phyloP scores from a whole-genome alignment of 2,113 vertebrate species.

The Gymnogyps californianus region DNA sequence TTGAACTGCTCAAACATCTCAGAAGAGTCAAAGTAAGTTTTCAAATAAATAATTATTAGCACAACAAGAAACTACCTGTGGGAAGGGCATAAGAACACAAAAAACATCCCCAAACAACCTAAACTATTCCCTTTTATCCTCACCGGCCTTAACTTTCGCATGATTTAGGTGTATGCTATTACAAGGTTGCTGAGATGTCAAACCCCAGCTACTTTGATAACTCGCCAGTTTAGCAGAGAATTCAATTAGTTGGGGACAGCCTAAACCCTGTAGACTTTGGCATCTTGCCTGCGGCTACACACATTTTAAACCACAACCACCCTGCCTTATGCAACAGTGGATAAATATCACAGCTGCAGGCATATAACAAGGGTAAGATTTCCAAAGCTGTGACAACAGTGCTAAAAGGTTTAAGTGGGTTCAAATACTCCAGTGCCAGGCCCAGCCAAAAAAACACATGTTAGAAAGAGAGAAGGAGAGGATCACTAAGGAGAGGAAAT shows the following conservation, averaged over 20 bases:
- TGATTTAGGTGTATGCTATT: not conserved
- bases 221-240: not conserved
- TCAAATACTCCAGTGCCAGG: not conserved
- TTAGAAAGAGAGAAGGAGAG: not conserved
- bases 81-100: not conserved
- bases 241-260: not conserved
- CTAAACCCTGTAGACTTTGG: slow-evolving; percentile 9
- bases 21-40: not conserved
- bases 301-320: not conserved
- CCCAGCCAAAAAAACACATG: not conserved
- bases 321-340: not conserved
- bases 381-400: not conserved
- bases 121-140: not conserved
- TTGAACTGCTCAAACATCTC: not conserved
- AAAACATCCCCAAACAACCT: not conserved
- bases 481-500: not conserved
- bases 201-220: not conserved
- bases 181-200: not conserved
- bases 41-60: not conserved
- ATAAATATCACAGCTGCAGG: not conserved
- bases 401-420: slow-evolving; percentile 1
- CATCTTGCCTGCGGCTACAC: not conserved
- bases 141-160: not conserved
- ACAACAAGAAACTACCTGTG: not conserved
- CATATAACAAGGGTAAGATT: not conserved